Evolutionary conservation across 2,113 vertebrate genomes (phyloP).

Genomic region (Sclerurus mexicanus): DNA sequence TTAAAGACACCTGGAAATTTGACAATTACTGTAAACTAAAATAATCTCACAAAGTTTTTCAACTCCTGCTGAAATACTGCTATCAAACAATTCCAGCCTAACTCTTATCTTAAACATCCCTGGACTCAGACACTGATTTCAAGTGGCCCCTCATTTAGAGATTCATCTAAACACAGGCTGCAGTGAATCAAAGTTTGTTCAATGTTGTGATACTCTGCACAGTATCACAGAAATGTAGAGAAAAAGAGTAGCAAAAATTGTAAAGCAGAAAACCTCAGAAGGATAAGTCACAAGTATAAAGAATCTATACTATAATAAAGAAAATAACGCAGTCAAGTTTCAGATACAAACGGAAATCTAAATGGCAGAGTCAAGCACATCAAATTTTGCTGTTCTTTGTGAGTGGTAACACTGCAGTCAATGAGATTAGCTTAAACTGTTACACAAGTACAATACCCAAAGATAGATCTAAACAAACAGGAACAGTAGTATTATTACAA

Average conservation of each 20-base stretch:
- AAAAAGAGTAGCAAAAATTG: not conserved
- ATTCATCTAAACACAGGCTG: not conserved
- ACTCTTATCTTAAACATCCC: not conserved
- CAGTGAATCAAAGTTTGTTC: not conserved
- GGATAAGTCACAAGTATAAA: not conserved
- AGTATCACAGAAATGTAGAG: not conserved
- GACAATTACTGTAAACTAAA: not conserved
- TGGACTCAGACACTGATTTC: not conserved
- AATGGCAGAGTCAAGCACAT: not conserved
- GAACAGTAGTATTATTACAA: not conserved
- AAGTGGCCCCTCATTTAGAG: not conserved
- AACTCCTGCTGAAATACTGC: not conserved
- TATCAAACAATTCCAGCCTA: not conserved
- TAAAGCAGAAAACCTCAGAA: not conserved
- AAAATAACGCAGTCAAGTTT: not conserved
- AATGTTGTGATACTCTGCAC: not conserved
- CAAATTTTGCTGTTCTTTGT: not conserved
- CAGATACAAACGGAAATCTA: not conserved
- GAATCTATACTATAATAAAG: not conserved
- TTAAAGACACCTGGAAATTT: not conserved
- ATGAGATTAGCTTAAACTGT: not conserved
- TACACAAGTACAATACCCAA: not conserved
- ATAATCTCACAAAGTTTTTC: not conserved
- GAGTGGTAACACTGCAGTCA: not conserved
- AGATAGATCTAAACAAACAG: not conserved